These are phyloP conservation scores for Psococerastis gibbosa DNA, from an alignment of 2,888 invertebrate species.

Conservation along the genomic window DNA sequence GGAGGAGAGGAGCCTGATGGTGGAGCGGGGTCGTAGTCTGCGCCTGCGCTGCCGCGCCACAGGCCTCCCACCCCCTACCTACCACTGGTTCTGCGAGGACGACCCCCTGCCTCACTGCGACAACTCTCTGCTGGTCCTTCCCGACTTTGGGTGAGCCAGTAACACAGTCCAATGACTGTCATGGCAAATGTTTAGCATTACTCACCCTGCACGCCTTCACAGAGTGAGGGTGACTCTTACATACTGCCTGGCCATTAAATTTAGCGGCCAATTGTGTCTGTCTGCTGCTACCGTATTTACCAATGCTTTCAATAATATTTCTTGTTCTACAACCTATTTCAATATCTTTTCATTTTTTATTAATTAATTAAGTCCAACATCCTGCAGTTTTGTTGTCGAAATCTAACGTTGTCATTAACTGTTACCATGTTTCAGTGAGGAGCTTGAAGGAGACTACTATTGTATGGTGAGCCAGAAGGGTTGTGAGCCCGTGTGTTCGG, in stretches of 20 bases:
- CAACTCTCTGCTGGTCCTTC: conserved; percentile 12
- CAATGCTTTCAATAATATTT: too few relatives aligned
- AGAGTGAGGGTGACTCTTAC: too few relatives aligned
- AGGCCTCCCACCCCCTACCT: conserved; percentile 18
- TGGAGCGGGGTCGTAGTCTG: conserved; percentile 10
- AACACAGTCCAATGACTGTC: too few relatives aligned
- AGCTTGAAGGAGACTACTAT: conserved; percentile 18
- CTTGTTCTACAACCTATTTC: neutral
- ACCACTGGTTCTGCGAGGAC: conserved; percentile 19
- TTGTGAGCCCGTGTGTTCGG: conserved; percentile 14
- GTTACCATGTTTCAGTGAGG: conserved; percentile 15
- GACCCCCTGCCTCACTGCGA: conserved; percentile 14
- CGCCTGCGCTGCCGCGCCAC: conserved; percentile 16
- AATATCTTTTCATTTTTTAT: too few relatives aligned
- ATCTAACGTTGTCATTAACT: too few relatives aligned
- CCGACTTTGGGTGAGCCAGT: conserved; percentile 16
- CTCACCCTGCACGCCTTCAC: too few relatives aligned
- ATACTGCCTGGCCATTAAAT: too few relatives aligned
- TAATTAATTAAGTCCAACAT: too few relatives aligned
- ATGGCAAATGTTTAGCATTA: too few relatives aligned
- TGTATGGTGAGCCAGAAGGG: conserved; percentile 17
- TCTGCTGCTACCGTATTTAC: too few relatives aligned
- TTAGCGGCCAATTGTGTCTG: too few relatives aligned
- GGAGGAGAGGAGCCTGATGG: conserved; percentile 7
- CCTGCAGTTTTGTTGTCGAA: too few relatives aligned